phyloP scores from a whole-genome alignment of 2,888 invertebrate genomes.

The Myathropa florea region DNA sequence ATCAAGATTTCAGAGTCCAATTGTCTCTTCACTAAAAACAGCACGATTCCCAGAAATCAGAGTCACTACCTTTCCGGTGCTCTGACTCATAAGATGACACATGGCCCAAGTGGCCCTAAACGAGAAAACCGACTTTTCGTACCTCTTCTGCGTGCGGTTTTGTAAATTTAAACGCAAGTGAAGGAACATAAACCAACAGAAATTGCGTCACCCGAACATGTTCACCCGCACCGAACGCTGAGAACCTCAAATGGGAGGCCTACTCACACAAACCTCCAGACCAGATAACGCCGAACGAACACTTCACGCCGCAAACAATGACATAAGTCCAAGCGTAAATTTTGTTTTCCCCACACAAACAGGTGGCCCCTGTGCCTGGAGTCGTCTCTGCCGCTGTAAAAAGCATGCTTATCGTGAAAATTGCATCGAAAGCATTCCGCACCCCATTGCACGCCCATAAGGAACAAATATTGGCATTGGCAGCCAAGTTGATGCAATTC shows the following conservation, averaged over 20 bases:
- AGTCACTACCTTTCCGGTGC: background rate
- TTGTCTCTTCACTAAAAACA: background rate
- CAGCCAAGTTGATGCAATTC: conserved; percentile 9
- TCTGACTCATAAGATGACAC: background rate
- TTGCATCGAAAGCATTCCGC: background rate
- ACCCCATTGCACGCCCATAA: background rate
- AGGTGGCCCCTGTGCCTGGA: background rate
- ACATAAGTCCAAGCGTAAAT: background rate
- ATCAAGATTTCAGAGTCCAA: too few relatives aligned
- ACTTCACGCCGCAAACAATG: background rate
- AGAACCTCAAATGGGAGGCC: background rate
- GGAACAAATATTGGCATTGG: conserved; percentile 17
- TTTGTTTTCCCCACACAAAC: background rate
- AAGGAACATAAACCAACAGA: background rate
- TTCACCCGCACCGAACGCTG: background rate
- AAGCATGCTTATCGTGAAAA: background rate
- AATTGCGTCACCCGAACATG: background rate
- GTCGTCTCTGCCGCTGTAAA: background rate
- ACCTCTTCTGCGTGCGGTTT: background rate
- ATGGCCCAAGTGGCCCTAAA: background rate
- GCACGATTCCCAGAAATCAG: background rate
- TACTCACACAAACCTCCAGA: background rate
- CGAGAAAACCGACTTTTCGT: background rate
- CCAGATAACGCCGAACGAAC: background rate
- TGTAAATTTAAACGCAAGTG: background rate